Percentiles rank a stretch among this genome's conserved stretches.
phyloP scores from a whole-genome alignment of 1,140 invertebrate genomes.

The Drosophila setifemur region DNA sequence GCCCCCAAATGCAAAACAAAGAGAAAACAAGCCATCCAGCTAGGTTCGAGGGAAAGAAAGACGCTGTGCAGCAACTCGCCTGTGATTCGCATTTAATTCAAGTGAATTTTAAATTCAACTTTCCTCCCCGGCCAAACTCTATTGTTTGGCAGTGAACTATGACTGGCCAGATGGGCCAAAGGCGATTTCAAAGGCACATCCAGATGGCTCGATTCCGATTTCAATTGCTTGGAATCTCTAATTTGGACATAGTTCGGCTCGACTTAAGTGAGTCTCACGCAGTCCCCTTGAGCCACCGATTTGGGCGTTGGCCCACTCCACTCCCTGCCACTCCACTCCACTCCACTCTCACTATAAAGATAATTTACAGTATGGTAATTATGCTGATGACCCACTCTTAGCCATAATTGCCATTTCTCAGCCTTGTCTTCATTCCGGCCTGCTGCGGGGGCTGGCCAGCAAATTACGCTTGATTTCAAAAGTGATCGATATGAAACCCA shows the following conservation, averaged over 20 bases:
- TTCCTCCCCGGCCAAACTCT: constrained; percentile 11
- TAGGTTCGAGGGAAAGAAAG: constrained; percentile 31
- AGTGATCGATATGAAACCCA: constrained; percentile 51
- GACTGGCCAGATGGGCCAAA: constrained; percentile 56
- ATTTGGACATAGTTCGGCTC: constrained; percentile 23
- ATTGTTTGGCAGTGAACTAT: constrained; percentile 75
- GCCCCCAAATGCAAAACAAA: constrained; percentile 34
- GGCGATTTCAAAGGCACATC: constrained; percentile 4
- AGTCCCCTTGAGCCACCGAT: constrained; percentile 56
- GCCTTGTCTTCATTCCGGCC: constrained; percentile 46
- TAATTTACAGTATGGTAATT: constrained; percentile 63
- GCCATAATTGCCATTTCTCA: constrained; percentile 53
- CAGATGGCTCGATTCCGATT: constrained; percentile 35
- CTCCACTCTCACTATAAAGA: constrained; percentile 30
- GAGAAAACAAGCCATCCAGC: constrained; percentile 40
- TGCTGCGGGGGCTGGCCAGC: constrained; percentile 8
- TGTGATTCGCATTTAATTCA: constrained; percentile 77
- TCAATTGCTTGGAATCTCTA: constrained; percentile 32
- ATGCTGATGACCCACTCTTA: constrained; percentile 52
- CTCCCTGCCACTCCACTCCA: no score
- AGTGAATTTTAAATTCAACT: constrained; percentile 69
- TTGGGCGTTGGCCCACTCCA: constrained; percentile 51
- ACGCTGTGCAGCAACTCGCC: constrained; percentile 17
- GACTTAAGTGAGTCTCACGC: constrained; percentile 29
- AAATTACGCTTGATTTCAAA: constrained; percentile 45